Percentiles rank a stretch among this genome's conserved stretches.
Conservation (phyloP, 2,888 invertebrate genomes). For the Agapostemon virescens region DNA sequence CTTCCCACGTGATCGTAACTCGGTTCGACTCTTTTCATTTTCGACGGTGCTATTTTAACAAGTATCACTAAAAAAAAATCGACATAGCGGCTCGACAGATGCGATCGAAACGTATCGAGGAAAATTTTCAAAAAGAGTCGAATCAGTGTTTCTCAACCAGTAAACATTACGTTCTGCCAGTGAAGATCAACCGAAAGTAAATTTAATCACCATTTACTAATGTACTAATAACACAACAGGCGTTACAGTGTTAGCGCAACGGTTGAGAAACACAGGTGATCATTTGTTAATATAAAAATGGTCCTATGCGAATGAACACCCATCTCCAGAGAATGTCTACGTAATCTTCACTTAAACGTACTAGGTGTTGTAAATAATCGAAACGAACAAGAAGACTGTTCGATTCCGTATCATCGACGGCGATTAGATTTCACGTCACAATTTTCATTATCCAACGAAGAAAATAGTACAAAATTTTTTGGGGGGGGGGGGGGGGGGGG, state of each 20-base stretch:
- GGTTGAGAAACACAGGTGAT: conserved; percentile 39
- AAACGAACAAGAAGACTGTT: conserved; percentile 15
- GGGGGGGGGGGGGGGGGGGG: no score
- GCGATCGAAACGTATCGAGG: neutral
- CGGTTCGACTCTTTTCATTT: conserved; percentile 12
- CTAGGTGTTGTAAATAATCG: conserved; percentile 20
- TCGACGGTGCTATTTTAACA: neutral
- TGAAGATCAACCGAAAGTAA: neutral
- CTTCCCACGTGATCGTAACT: conserved; percentile 21
- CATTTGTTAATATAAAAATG: conserved; percentile 39
- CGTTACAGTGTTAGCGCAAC: neutral
- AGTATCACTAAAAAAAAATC: conserved; percentile 14
- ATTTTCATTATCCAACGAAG: conserved; percentile 2
- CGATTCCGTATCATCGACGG: conserved; percentile 18
- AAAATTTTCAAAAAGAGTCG: conserved; percentile 8
- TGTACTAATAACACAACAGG: neutral
- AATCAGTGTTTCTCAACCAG: conserved; percentile 35
- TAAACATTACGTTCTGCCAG: neutral
- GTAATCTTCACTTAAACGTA: conserved; percentile 33
- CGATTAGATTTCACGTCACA: conserved; percentile 19
- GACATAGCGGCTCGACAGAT: neutral
- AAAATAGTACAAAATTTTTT: conserved; percentile 15
- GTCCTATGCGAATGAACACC: conserved; percentile 61
- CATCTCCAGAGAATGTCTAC: conserved; percentile 60
- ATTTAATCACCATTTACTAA: neutral